phyloP scores from a whole-genome alignment of 2,113 vertebrate species.

The Aspiorhynchus laticeps region DNA sequence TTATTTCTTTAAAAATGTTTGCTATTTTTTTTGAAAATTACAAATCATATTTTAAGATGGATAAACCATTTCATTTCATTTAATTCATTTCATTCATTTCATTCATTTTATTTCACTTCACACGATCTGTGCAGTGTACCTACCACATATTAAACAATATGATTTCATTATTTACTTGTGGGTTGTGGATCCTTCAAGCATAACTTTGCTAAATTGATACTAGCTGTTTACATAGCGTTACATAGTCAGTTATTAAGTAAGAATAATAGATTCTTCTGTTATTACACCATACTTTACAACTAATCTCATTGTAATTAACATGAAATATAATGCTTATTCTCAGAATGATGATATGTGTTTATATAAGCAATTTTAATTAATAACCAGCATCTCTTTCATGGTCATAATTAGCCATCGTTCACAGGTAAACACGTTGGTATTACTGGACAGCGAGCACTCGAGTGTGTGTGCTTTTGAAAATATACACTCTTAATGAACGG shows the following conservation, averaged over 20 bases:
- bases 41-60: too few relatives aligned
- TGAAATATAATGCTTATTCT: slow-evolving; percentile 10
- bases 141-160: not conserved
- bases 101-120: too few relatives aligned
- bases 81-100: too few relatives aligned
- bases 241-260: not conserved
- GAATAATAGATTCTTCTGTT: slow-evolving; percentile 13
- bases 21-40: too few relatives aligned
- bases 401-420: slow-evolving; percentile 64
- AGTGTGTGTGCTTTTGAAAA: slow-evolving; percentile 39
- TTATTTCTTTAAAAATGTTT: not conserved
- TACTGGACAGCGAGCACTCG: slow-evolving; percentile 34
- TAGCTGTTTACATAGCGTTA: not conserved
- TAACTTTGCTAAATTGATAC: not conserved
- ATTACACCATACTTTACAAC: not conserved
- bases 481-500: slow-evolving; percentile 45
- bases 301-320: slow-evolving; percentile 7
- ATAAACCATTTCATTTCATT: too few relatives aligned
- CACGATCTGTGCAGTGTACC: not conserved
- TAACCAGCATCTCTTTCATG: slow-evolving; percentile 57
- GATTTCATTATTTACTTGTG: not conserved
- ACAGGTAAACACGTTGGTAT: slow-evolving; percentile 56
- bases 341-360: slow-evolving; percentile 17
- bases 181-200: not conserved
- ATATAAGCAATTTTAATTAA: slow-evolving; percentile 41